Percentiles rank a stretch among this genome's conserved stretches.
Evolutionary conservation across 1,140 invertebrate species (phyloP).

Genomic region (Rhagoletis pomonella): DNA sequence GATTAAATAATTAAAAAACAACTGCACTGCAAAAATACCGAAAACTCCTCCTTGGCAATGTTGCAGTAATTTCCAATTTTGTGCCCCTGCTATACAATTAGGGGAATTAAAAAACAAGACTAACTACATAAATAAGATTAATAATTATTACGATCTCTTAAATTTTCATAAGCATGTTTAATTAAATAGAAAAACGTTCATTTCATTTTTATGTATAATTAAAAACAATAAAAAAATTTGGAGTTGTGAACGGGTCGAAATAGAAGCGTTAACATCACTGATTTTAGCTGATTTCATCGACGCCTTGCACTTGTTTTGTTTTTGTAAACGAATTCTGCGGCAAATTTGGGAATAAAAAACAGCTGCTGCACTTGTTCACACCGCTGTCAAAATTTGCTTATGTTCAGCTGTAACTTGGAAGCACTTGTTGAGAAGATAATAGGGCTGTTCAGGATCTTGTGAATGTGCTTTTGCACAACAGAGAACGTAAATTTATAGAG

Average conservation of each 20-base stretch:
- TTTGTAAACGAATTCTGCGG: background rate
- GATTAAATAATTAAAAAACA: conserved; percentile 1
- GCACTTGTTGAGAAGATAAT: no score
- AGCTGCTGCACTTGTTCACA: no score
- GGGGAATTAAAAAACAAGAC: background rate
- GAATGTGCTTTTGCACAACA: no score
- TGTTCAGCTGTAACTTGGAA: no score
- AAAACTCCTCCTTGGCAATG: conserved; percentile 16
- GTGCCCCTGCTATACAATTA: background rate
- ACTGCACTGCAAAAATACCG: conserved; percentile 1
- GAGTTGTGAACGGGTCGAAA: background rate
- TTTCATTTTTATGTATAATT: background rate
- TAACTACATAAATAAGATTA: background rate
- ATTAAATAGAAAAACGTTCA: background rate
- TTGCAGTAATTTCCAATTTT: background rate
- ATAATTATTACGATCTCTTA: background rate
- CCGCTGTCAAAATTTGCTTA: no score
- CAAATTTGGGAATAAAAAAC: no score
- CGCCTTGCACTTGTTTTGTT: background rate
- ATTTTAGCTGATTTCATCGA: conserved; percentile 2
- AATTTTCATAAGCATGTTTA: background rate
- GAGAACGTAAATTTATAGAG: no score
- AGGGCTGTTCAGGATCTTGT: no score
- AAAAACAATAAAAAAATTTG: background rate
- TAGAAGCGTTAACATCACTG: background rate